Conservation (phyloP, 1,140 invertebrate genomes). For the Nautilus pompilius region DNA sequence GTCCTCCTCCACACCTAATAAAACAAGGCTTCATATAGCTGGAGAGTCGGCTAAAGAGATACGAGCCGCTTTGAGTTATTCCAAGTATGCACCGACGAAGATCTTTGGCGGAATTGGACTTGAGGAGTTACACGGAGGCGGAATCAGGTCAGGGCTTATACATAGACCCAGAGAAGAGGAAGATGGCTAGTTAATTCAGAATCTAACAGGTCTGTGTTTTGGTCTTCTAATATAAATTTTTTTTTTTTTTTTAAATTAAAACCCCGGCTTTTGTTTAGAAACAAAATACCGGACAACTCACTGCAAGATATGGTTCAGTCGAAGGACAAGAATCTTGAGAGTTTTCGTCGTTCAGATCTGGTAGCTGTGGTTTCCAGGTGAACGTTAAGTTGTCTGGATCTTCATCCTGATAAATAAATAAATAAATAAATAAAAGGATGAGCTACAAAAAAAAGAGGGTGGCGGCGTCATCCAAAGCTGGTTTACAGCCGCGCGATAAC, state of each 20-base stretch:
- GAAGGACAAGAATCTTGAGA: constrained; percentile 26
- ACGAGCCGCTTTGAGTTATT: too few relatives aligned
- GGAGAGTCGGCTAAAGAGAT: too few relatives aligned
- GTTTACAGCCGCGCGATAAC: too few relatives aligned
- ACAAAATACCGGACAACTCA: constrained; percentile 5
- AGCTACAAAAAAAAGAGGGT: background rate
- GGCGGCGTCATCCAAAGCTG: background rate
- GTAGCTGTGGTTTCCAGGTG: constrained; percentile 31
- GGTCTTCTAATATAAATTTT: too few relatives aligned
- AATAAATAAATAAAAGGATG: background rate
- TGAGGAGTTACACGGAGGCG: too few relatives aligned
- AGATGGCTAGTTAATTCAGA: background rate
- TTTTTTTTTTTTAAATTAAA: too few relatives aligned
- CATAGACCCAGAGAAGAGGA: background rate
- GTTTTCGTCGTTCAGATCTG: constrained; percentile 12
- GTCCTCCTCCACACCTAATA: too few relatives aligned
- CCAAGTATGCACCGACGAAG: too few relatives aligned
- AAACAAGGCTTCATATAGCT: too few relatives aligned
- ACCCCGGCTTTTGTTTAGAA: background rate
- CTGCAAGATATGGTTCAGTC: constrained; percentile 18
- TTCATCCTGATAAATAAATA: constrained; percentile 23
- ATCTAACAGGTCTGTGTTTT: too few relatives aligned
- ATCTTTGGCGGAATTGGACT: too few relatives aligned
- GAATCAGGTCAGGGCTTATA: too few relatives aligned
- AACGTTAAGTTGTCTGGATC: constrained; percentile 19